Percentiles rank a stretch among this genome's conserved stretches.
Conservation (phyloP, 2,797 vertebrate genomes). For the Gymnocypris eckloni region DNA sequence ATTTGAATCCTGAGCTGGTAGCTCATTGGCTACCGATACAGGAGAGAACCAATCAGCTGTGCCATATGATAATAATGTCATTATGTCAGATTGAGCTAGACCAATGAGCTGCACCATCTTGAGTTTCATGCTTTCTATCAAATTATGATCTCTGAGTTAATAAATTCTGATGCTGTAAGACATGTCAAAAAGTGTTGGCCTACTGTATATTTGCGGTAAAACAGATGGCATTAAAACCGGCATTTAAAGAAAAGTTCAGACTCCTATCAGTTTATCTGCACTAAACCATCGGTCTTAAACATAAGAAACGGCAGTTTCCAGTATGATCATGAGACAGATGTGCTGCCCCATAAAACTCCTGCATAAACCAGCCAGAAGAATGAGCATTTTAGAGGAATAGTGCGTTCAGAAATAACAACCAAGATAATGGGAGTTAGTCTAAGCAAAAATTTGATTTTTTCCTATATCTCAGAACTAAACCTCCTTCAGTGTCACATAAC, state of each 20-base stretch:
- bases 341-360: background rate
- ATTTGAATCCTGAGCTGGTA: background rate
- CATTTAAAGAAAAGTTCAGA: background rate
- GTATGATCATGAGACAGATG: background rate
- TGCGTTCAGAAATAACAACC: background rate
- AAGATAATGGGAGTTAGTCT: background rate
- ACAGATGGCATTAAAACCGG: background rate
- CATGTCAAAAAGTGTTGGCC: background rate
- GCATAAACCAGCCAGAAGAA: background rate
- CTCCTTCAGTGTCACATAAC: too few species aligned
- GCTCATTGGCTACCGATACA: too few species aligned
- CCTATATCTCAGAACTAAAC: too few species aligned
- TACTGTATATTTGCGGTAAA: background rate
- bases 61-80: too few species aligned
- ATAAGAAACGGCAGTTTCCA: background rate
- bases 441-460: background rate
- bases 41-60: too few species aligned
- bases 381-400: background rate
- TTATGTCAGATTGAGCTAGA: background rate
- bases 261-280: constrained; percentile 5
- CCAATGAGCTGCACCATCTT: background rate
- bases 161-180: background rate
- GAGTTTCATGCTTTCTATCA: background rate
- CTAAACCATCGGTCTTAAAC: background rate
- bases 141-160: background rate